A percentile compares a stretch with the other conserved stretches of the same genome.
phyloP scores from a whole-genome alignment of 2,113 vertebrate species.

The Fulica atra region DNA sequence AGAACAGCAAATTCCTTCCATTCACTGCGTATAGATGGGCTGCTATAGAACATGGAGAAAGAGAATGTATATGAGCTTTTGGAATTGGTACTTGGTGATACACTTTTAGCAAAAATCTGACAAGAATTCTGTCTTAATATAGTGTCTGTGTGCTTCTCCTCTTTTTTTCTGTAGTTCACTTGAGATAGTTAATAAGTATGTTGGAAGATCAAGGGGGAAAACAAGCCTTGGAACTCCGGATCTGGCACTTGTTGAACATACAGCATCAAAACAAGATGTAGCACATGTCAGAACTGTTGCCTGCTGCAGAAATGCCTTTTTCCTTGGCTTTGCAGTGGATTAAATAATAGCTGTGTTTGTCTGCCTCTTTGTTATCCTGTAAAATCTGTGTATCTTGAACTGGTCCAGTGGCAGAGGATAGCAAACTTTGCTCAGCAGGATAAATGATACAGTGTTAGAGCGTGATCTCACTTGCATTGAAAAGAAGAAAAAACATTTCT shows the following conservation, averaged over 20 bases:
- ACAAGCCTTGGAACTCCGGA: not conserved
- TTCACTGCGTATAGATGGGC: not conserved
- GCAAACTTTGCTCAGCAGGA: not conserved
- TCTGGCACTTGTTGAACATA: rapidly evolving
- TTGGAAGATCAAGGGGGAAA: not conserved
- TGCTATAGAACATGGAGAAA: not conserved
- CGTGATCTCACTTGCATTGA: not conserved
- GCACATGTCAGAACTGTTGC: not conserved
- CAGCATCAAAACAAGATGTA: not conserved
- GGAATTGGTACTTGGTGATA: not conserved
- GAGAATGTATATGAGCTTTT: not conserved
- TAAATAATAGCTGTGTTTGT: not conserved
- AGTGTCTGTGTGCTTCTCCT: rapidly evolving
- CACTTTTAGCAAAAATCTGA: not conserved
- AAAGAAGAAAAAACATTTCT: not conserved
- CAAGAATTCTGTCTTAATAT: not conserved
- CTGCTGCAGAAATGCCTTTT: not conserved
- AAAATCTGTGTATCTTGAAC: not conserved
- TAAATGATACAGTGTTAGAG: not conserved
- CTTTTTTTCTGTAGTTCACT: not conserved
- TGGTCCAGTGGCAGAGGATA: not conserved
- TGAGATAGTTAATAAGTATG: rapidly evolving
- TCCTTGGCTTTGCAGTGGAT: not conserved
- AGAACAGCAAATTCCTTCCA: not conserved
- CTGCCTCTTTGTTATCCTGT: not conserved